These are phyloP conservation scores for Lysiphlebus fabarum DNA, from an alignment of 1,140 invertebrate genomes.

Conservation along the genomic window DNA sequence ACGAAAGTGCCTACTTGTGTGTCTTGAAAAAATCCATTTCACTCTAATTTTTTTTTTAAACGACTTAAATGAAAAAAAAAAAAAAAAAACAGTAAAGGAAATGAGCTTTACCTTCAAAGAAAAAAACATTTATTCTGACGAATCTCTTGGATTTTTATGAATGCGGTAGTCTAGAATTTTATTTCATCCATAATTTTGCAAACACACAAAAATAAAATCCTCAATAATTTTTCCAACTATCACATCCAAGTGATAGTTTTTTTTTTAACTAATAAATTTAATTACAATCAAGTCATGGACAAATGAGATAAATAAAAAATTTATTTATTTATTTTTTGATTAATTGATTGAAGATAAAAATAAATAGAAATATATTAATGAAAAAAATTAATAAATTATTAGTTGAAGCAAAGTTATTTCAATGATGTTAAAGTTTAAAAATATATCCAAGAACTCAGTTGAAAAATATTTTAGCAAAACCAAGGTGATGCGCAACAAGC, in stretches of 20 bases:
- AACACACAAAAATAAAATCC: neutral
- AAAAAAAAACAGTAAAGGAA: too few relatives aligned
- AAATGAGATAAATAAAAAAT: too few relatives aligned
- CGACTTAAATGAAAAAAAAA: too few relatives aligned
- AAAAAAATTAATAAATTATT: neutral
- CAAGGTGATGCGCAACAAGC: constrained; percentile 35
- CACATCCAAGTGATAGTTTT: too few relatives aligned
- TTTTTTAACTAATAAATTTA: too few relatives aligned
- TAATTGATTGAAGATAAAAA: too few relatives aligned
- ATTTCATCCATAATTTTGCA: constrained; percentile 5
- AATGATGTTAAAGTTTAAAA: too few relatives aligned
- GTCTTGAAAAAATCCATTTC: constrained; percentile 5
- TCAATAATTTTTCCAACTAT: too few relatives aligned
- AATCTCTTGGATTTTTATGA: neutral
- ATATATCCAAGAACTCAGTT: too few relatives aligned
- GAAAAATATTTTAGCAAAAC: neutral
- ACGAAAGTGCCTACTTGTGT: neutral
- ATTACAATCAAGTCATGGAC: too few relatives aligned
- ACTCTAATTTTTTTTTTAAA: constrained; percentile 1
- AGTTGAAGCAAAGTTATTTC: too few relatives aligned
- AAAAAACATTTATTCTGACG: constrained; percentile 12
- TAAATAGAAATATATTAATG: neutral
- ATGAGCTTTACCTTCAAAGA: neutral
- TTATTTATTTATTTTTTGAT: too few relatives aligned
- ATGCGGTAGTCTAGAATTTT: constrained; percentile 5